A percentile compares a stretch with the other conserved stretches of the same genome.
phyloP scores from a whole-genome alignment of 1,140 invertebrate species.

The Epicauta chinensis region DNA sequence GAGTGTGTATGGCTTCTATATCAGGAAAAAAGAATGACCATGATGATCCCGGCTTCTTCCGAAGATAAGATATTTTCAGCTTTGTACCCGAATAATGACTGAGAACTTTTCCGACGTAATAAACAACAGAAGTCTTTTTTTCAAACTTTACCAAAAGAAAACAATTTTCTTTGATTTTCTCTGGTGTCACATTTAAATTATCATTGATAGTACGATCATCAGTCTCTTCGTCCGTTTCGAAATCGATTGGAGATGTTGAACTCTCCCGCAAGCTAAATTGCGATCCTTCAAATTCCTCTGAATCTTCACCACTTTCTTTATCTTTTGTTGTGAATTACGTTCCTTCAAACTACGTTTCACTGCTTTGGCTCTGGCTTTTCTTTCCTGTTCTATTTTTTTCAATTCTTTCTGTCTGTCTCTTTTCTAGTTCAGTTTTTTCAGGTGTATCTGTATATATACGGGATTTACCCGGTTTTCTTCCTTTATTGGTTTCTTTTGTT shows the following conservation, averaged over 20 bases:
- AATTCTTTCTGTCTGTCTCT: neutral
- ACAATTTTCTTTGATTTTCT: constrained; percentile 16
- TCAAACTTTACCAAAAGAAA: constrained; percentile 12
- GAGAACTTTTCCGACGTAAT: constrained; percentile 13
- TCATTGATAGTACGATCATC: constrained; percentile 1
- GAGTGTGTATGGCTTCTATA: constrained; percentile 11
- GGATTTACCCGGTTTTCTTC: too few relatives aligned
- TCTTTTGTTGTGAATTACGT: constrained; percentile 16
- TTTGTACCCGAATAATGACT: constrained; percentile 4
- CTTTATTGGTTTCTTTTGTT: too few relatives aligned
- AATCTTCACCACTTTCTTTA: constrained; percentile 27
- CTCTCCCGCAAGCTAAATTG: constrained; percentile 27
- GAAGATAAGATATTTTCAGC: constrained; percentile 4
- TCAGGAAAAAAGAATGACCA: constrained; percentile 15
- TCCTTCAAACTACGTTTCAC: constrained; percentile 7
- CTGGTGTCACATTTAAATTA: constrained; percentile 3
- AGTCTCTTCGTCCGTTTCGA: constrained; percentile 20
- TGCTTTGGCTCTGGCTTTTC: constrained; percentile 5
- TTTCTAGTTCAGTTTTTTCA: constrained; percentile 1
- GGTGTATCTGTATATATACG: too few relatives aligned
- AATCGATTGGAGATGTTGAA: constrained; percentile 25
- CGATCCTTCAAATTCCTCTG: constrained; percentile 12
- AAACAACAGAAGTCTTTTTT: constrained; percentile 12
- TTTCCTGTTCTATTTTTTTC: constrained; percentile 4
- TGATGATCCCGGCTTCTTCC: constrained; percentile 14